Conservation (phyloP, 1,140 invertebrate genomes). For the Orchestia grillus region DNA sequence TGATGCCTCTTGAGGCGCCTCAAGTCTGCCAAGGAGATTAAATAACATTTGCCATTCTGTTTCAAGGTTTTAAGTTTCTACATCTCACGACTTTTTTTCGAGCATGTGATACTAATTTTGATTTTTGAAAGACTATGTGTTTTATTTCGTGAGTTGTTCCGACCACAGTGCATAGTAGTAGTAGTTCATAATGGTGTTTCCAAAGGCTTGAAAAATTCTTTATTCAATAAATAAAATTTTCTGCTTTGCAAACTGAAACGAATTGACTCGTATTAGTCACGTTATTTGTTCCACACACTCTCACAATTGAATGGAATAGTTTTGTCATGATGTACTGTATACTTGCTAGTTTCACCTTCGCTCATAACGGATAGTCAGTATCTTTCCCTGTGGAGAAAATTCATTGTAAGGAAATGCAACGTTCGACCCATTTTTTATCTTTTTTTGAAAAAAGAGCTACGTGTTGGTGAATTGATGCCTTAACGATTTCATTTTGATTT, state of each 20-base stretch:
- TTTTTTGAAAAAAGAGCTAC: not conserved
- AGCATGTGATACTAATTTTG: not conserved
- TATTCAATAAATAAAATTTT: not conserved
- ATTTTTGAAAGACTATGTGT: not conserved
- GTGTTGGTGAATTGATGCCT: not conserved
- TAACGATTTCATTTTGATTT: not conserved
- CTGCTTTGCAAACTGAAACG: not conserved
- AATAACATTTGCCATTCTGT: too few species aligned
- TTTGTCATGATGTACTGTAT: not conserved
- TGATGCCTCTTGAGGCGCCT: too few species aligned
- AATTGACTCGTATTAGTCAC: not conserved
- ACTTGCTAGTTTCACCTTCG: not conserved
- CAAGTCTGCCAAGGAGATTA: too few species aligned
- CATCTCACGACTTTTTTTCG: not conserved
- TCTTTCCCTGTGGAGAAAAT: not conserved
- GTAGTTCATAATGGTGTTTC: not conserved
- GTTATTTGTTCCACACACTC: not conserved
- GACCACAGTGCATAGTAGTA: not conserved
- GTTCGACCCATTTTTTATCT: not conserved
- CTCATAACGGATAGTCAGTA: not conserved
- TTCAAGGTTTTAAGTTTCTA: not conserved
- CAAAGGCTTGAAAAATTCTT: not conserved
- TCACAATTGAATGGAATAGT: not conserved
- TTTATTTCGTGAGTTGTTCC: not conserved
- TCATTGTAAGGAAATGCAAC: not conserved